Evolutionary conservation across 2,113 vertebrate genomes (phyloP).

Genomic region (Odocoileus hemionus): DNA sequence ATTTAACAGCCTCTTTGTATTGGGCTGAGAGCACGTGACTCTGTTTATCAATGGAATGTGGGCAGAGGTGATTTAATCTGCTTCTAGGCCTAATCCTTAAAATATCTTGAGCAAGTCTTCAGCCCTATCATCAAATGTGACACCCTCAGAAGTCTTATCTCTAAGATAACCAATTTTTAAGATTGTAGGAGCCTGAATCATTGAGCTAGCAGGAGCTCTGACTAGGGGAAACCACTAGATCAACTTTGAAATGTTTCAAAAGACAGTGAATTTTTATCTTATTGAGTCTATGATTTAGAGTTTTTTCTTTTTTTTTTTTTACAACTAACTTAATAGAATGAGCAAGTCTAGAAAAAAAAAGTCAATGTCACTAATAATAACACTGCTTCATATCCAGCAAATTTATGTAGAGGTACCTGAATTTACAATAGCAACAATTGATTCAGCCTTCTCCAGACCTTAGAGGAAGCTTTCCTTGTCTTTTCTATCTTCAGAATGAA

Average conservation of each 20-base stretch:
- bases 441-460: not conserved
- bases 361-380: not conserved
- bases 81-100: not conserved
- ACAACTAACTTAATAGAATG: not conserved
- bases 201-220: not conserved
- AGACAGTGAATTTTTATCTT: not conserved
- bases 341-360: not conserved
- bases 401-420: not conserved
- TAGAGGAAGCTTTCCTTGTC: not conserved
- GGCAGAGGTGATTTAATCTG: not conserved
- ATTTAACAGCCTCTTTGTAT: not conserved
- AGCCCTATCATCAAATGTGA: not conserved
- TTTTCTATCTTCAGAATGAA: not conserved
- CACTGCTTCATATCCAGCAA: not conserved
- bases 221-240: not conserved
- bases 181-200: not conserved
- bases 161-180: not conserved
- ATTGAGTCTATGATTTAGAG: not conserved
- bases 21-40: not conserved
- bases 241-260: not conserved
- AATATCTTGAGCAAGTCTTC: not conserved
- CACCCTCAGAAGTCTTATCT: not conserved
- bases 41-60: not conserved
- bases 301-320: not conserved
- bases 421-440: not conserved